Conservation (phyloP, 2,797 vertebrate genomes). For the Myotis vivesi region DNA sequence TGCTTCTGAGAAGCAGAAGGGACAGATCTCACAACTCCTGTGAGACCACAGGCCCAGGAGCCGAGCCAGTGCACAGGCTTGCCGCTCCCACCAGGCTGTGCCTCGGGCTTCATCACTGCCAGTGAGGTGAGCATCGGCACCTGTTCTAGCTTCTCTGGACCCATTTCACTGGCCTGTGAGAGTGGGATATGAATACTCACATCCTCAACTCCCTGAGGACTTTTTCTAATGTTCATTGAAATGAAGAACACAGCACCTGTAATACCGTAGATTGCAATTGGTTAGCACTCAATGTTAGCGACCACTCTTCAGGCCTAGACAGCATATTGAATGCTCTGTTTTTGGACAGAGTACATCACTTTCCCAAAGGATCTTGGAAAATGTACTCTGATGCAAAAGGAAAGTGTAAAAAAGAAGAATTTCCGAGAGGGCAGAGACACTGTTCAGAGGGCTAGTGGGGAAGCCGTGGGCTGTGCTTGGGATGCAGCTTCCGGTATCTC, state of each 20-base stretch:
- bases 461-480: neutral
- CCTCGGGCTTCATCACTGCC: neutral
- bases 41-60: neutral
- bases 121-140: neutral
- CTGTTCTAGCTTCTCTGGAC: neutral
- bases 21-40: neutral
- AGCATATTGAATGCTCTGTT: neutral
- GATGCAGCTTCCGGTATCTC: neutral
- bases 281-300: neutral
- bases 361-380: neutral
- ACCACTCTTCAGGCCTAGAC: neutral
- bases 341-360: neutral
- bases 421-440: neutral
- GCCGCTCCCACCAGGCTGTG: too few species aligned
- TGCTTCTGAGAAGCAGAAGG: neutral
- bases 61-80: neutral
- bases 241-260: neutral
- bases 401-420: neutral
- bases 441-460: neutral
- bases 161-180: neutral
- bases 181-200: neutral
- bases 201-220: neutral
- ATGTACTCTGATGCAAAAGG: neutral
- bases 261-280: neutral
- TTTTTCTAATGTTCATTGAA: neutral